Evolutionary conservation across 2,113 vertebrate genomes (phyloP).

Genomic region (Rhinogobius similis): DNA sequence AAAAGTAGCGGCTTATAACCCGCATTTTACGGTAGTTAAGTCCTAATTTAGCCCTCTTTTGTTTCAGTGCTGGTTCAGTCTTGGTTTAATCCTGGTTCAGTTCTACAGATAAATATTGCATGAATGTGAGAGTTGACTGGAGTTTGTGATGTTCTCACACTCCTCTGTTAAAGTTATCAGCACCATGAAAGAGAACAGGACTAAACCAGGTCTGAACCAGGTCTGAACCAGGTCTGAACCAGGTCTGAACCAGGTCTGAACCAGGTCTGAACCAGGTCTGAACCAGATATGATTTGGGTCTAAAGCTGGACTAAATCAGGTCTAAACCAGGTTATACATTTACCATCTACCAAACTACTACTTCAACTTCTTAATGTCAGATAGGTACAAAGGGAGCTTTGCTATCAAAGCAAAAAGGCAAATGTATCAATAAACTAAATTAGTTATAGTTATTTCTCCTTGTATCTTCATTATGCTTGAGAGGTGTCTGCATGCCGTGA

Average conservation of each 20-base stretch:
- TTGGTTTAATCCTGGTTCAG: not conserved
- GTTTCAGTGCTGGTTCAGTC: not conserved
- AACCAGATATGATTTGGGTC: too few species aligned
- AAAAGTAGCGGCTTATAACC: too few species aligned
- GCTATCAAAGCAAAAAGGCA: too few species aligned
- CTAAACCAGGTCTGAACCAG: not conserved
- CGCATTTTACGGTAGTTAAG: too few species aligned
- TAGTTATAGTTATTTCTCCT: not conserved
- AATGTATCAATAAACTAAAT: too few species aligned
- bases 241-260: too few species aligned
- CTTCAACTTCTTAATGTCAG: too few species aligned
- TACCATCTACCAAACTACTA: too few species aligned
- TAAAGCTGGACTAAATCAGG: too few species aligned
- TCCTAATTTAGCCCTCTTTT: not conserved
- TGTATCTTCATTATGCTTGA: not conserved
- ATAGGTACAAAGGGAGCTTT: too few species aligned
- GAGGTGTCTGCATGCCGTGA: constrained; percentile 90
- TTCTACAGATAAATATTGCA: not conserved
- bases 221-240: not conserved
- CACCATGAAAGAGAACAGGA: not conserved
- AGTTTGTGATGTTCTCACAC: not conserved
- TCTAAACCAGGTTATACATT: too few species aligned
- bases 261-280: too few species aligned
- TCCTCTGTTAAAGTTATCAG: not conserved
- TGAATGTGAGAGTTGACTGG: not conserved